Evolutionary conservation across 2,797 vertebrate genomes (phyloP).

Genomic region (Adelosebastes latens): DNA sequence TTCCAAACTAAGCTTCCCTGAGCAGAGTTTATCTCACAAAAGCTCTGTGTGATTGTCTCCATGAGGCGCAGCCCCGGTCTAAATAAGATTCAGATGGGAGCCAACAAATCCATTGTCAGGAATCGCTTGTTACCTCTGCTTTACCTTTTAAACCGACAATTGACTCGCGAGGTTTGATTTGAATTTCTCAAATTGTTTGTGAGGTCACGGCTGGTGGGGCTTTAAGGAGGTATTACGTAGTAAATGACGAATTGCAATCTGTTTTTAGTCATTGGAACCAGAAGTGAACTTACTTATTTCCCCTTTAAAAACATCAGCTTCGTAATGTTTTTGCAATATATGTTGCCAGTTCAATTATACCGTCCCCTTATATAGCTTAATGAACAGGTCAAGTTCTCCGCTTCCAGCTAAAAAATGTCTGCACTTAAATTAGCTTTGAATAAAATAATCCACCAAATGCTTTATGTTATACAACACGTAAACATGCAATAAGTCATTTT

Average conservation of each 20-base stretch:
- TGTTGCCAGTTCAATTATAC: constrained; percentile 8
- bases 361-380: not conserved
- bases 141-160: constrained; percentile 31
- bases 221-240: constrained; percentile 17
- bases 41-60: constrained; percentile 72
- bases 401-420: not conserved
- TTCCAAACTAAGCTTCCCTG: constrained; percentile 60
- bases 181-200: constrained; percentile 36
- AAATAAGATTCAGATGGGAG: constrained; percentile 71
- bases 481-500: constrained; percentile 17
- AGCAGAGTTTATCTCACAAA: constrained; percentile 65
- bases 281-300: not conserved
- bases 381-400: not conserved
- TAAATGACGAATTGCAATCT: constrained; percentile 25
- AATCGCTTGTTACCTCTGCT: constrained; percentile 36
- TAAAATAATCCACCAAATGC: constrained; percentile 5
- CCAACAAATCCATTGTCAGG: constrained; percentile 37
- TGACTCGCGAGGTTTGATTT: constrained; percentile 41
- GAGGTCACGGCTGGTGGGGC: constrained; percentile 37
- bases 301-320: not conserved
- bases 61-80: constrained; percentile 33
- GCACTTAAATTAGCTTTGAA: not conserved
- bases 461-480: not conserved
- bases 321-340: not conserved
- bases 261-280: constrained; percentile 6